A percentile compares a stretch with the other conserved stretches of the same genome.
These are phyloP conservation scores for Brachionus paranguensis DNA, from an alignment of 1,140 invertebrate genomes.

Conservation along the genomic window DNA sequence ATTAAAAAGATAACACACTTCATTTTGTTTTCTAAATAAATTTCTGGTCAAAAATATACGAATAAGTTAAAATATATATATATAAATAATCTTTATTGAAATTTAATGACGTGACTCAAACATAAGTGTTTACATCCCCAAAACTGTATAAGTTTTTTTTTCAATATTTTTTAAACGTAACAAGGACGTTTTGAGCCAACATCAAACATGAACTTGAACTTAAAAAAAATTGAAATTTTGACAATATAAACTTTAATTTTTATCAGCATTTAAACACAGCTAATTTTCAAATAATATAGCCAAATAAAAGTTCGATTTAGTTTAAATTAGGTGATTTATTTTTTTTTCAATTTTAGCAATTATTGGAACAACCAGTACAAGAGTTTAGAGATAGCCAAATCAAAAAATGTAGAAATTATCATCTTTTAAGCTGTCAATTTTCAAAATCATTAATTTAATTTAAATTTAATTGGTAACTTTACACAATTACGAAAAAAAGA, in stretches of 20 bases:
- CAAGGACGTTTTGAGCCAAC: conserved; percentile 22
- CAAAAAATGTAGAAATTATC: too few species aligned
- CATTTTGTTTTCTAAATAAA: conserved; percentile 18
- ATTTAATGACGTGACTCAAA: conserved; percentile 26
- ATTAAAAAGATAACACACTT: background rate
- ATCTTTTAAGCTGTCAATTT: too few species aligned
- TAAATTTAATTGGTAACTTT: too few species aligned
- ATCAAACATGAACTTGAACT: conserved; percentile 39
- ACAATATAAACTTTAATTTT: conserved; percentile 1
- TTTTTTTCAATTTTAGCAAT: too few species aligned
- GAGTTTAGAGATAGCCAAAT: too few species aligned
- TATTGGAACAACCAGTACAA: background rate
- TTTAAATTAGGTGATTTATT: background rate
- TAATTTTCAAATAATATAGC: background rate
- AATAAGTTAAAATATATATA: background rate
- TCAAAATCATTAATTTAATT: too few species aligned
- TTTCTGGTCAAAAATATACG: background rate
- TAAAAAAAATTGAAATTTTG: background rate
- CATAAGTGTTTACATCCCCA: conserved; percentile 5
- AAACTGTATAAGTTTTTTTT: background rate
- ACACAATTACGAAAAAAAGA: too few species aligned
- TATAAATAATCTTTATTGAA: conserved; percentile 3
- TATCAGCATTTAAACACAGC: background rate
- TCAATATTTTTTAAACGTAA: background rate
- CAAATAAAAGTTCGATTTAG: background rate